Evolutionary conservation across 2,113 vertebrate species (phyloP).

Genomic region (Myanophis thanlyinensis): DNA sequence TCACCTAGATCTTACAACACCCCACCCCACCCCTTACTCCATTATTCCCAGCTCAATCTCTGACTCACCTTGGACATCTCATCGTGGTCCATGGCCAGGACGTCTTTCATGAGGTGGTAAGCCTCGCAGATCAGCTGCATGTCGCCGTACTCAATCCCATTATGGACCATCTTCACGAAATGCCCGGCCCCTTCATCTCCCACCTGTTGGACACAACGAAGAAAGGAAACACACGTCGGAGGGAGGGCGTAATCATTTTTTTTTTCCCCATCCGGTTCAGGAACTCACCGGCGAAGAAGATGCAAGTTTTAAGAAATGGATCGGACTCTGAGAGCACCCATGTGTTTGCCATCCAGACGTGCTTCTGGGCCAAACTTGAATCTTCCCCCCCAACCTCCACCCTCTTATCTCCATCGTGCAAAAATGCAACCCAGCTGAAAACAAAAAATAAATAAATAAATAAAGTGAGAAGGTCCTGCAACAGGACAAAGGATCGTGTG

Average conservation of each 20-base stretch:
- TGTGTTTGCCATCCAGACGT: no score
- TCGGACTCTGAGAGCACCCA: neutral
- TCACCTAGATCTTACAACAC: neutral
- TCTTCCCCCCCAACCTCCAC: no score
- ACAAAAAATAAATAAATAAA: neutral
- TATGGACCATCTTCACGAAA: conserved; percentile 99
- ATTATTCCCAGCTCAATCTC: neutral
- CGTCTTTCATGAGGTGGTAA: conserved; percentile 97
- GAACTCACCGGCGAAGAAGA: neutral
- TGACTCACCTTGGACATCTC: conserved; percentile 87
- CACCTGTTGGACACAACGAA: conserved; percentile 72
- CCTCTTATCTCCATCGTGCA: neutral
- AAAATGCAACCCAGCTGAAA: neutral
- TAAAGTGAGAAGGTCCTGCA: neutral
- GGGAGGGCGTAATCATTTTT: neutral
- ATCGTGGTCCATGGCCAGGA: conserved; percentile 84
- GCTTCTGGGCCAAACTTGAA: neutral
- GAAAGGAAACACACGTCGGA: conserved; percentile 24
- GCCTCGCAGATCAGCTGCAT: conserved; percentile 99
- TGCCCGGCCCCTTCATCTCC: conserved; percentile 94
- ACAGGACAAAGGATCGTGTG: no score
- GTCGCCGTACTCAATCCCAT: conserved; percentile 98
- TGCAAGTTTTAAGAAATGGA: neutral
- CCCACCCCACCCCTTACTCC: no score
- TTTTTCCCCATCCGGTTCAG: neutral